Conservation (phyloP, 2,113 vertebrate genomes). For the Sebastes schlegelii region DNA sequence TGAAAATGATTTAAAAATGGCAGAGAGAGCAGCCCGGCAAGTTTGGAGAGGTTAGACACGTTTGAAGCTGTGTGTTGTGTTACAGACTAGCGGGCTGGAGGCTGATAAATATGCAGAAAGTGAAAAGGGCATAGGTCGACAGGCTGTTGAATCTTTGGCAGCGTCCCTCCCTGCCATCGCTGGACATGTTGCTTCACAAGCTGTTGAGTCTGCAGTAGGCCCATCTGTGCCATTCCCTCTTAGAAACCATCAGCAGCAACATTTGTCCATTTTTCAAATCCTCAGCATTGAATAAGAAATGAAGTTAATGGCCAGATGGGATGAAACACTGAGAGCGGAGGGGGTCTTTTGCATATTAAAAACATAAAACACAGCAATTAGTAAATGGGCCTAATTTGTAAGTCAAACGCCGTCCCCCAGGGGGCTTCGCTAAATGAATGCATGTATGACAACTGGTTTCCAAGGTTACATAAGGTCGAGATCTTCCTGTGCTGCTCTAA, state of each 20-base stretch:
- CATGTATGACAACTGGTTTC: slow-evolving; percentile 60
- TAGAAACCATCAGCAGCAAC: slow-evolving; percentile 55
- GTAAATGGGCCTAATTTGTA: slow-evolving; percentile 55
- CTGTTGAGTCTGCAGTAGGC: slow-evolving; percentile 78
- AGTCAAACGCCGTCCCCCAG: slow-evolving; percentile 53
- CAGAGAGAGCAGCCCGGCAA: slow-evolving; percentile 4
- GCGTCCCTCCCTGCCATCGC: slow-evolving; percentile 47
- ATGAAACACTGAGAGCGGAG: slow-evolving; percentile 28
- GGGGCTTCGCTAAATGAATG: slow-evolving; percentile 45
- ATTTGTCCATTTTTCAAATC: slow-evolving; percentile 49
- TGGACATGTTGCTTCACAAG: slow-evolving; percentile 84
- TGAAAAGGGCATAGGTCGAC: slow-evolving; percentile 64
- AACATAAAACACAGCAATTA: slow-evolving; percentile 56
- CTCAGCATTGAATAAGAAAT: slow-evolving; percentile 32
- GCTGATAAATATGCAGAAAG: slow-evolving; percentile 64
- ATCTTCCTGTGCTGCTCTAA: slow-evolving; percentile 32
- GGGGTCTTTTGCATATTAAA: slow-evolving; percentile 54
- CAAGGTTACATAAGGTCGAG: slow-evolving; percentile 62
- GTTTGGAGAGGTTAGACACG: slow-evolving; percentile 26
- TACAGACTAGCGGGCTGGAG: slow-evolving; percentile 14
- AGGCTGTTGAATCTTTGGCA: slow-evolving; percentile 77
- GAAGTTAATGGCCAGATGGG: slow-evolving; percentile 60
- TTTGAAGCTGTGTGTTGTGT: slow-evolving; percentile 29
- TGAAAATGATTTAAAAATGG: slow-evolving; percentile 39
- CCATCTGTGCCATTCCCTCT: slow-evolving; percentile 80